These are phyloP conservation scores for Chromobotia macracanthus DNA, from an alignment of 2,797 vertebrate species.

Conservation along the genomic window DNA sequence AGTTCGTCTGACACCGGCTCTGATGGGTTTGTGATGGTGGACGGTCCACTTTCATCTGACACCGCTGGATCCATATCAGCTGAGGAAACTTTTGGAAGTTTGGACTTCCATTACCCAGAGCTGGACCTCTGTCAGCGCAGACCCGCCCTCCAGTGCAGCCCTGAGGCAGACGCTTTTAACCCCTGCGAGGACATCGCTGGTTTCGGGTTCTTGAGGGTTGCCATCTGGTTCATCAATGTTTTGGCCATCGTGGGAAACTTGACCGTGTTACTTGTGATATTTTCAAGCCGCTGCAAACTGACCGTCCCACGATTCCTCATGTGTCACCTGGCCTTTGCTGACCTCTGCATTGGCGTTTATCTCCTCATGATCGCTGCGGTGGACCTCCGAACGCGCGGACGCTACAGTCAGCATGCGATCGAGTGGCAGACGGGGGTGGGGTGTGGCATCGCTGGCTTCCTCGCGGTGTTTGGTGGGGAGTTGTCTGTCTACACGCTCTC, in stretches of 20 bases:
- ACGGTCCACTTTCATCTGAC: conserved; percentile 40
- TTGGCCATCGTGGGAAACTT: conserved; percentile 84
- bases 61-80: conserved; percentile 31
- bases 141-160: conserved; percentile 76
- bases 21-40: conserved; percentile 26
- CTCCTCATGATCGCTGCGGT: conserved; percentile 85
- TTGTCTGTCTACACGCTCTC: conserved; percentile 87
- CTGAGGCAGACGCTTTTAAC: conserved; percentile 85
- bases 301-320: conserved; percentile 89
- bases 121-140: conserved; percentile 63
- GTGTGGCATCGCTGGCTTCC: conserved; percentile 83
- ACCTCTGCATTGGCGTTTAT: conserved; percentile 88
- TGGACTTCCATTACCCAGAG: conserved; percentile 70
- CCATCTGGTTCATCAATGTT: conserved; percentile 88
- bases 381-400: conserved; percentile 80
- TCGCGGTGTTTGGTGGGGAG: conserved; percentile 87
- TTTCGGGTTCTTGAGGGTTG: conserved; percentile 83
- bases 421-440: conserved; percentile 87
- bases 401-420: conserved; percentile 87
- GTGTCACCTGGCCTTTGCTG: conserved; percentile 88
- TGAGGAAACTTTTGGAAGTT: conserved; percentile 54
- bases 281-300: conserved; percentile 81
- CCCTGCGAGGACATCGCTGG: conserved; percentile 88
- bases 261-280: conserved; percentile 80
- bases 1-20: conserved; percentile 38